phyloP scores from a whole-genome alignment of 2,113 vertebrate genomes.

The Paralichthys olivaceus region DNA sequence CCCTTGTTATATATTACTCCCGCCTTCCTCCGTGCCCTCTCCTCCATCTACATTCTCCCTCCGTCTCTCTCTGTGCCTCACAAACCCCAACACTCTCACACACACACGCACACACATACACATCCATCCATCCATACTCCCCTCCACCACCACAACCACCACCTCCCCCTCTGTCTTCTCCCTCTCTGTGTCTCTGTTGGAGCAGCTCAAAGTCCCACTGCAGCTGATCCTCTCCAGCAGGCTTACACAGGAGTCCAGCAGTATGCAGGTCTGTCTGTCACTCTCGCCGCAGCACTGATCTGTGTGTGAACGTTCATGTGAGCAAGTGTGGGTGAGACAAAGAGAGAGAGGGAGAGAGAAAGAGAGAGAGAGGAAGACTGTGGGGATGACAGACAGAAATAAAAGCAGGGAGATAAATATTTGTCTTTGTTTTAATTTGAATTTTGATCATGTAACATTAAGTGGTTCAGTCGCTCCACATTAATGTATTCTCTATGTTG shows the following conservation, averaged over 20 bases:
- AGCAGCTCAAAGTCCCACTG: conserved; percentile 97
- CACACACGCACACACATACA: conserved; percentile 29
- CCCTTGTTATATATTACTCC: conserved; percentile 54
- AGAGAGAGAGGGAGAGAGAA: background rate
- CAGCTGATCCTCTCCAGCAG: conserved; percentile 98
- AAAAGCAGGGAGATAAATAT: conserved; percentile 25
- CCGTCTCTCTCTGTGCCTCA: conserved; percentile 52
- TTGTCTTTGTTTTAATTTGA: conserved; percentile 58
- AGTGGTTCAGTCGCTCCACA: conserved; percentile 49
- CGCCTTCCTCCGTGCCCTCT: conserved; percentile 50
- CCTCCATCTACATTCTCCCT: conserved; percentile 63
- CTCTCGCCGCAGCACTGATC: conserved; percentile 55
- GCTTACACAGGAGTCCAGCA: conserved; percentile 99
- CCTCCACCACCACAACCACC: conserved; percentile 20
- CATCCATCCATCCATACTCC: conserved; percentile 38
- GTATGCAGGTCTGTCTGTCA: conserved; percentile 99
- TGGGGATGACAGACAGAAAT: background rate
- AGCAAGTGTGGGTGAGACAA: conserved; percentile 16
- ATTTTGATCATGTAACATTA: conserved; percentile 64
- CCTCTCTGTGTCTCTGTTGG: conserved; percentile 78
- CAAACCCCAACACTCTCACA: conserved; percentile 45
- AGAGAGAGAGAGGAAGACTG: background rate
- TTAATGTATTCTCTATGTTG: conserved; percentile 56
- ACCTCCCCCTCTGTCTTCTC: conserved; percentile 12
- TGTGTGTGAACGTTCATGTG: conserved; percentile 37